Conservation (phyloP, 1,140 invertebrate species). For the Callitettix versicolor region DNA sequence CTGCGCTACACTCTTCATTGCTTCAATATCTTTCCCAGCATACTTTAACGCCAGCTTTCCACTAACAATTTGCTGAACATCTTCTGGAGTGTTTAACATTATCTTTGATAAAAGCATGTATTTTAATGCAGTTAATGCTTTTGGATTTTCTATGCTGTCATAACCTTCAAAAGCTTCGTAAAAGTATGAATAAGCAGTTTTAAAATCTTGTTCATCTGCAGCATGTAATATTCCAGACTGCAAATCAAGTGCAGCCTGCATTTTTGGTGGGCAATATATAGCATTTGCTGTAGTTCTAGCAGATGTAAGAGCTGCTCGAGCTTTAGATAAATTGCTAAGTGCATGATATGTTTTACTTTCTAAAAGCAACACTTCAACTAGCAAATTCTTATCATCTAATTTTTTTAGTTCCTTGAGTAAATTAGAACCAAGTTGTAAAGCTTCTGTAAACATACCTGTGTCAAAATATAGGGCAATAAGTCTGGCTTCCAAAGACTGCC, state of each 20-base stretch:
- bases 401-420: slow-evolving; percentile 94
- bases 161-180: slow-evolving; percentile 99
- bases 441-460: slow-evolving; percentile 80
- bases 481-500: slow-evolving; percentile 90
- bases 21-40: slow-evolving; percentile 88
- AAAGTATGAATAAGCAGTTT: slow-evolving; percentile 99
- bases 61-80: slow-evolving; percentile 89
- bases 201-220: slow-evolving; percentile 97
- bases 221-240: slow-evolving; percentile 98
- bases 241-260: slow-evolving; percentile 92
- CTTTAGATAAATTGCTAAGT: slow-evolving; percentile 91
- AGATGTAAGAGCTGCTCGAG: slow-evolving; percentile 91
- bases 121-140: slow-evolving; percentile 88
- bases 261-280: slow-evolving; percentile 97
- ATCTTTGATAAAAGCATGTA: slow-evolving; percentile 99
- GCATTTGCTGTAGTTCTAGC: slow-evolving; percentile 98
- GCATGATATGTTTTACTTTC: slow-evolving; percentile 99
- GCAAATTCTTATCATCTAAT: slow-evolving; percentile 95
- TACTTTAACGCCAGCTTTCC: slow-evolving; percentile 96
- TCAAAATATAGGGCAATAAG: slow-evolving; percentile 92
- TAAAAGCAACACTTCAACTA: slow-evolving; percentile 92
- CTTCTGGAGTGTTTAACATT: slow-evolving; percentile 91
- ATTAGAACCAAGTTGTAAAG: slow-evolving; percentile 68
- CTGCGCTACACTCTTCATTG: slow-evolving; percentile 93
- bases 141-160: slow-evolving; percentile 86